phyloP scores from a whole-genome alignment of 2,888 invertebrate species.

The Eristalis pertinax region DNA sequence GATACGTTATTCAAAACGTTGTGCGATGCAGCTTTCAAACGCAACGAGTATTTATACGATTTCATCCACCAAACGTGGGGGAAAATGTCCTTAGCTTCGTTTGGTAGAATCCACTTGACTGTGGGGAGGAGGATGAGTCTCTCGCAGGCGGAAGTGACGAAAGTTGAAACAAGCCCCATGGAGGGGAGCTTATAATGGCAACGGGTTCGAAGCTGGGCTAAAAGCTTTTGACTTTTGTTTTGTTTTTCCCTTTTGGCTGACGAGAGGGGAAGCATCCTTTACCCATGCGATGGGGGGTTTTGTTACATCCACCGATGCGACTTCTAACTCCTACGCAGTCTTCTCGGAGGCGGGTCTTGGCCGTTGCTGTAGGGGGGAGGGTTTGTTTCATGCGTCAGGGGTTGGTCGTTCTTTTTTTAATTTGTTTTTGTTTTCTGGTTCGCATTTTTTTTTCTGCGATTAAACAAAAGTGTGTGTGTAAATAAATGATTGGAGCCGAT shows the following conservation, averaged over 20 bases:
- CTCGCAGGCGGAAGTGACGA: conserved; percentile 56
- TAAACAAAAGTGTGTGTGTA: neutral
- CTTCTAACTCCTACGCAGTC: conserved; percentile 56
- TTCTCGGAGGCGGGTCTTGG: conserved; percentile 59
- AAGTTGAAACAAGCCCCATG: conserved; percentile 31
- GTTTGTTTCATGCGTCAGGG: conserved; percentile 1
- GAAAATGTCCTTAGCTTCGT: conserved; percentile 35
- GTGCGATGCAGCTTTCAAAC: conserved; percentile 71
- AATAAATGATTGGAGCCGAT: neutral
- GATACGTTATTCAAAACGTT: conserved; percentile 70
- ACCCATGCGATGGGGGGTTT: neutral
- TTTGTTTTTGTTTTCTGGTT: conserved; percentile 22
- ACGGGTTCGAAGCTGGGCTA: conserved; percentile 32
- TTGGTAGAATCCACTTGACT: conserved; percentile 27
- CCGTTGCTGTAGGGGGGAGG: conserved; percentile 7
- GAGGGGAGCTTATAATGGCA: conserved; percentile 31
- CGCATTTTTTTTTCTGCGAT: neutral
- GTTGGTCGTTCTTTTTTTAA: conserved; percentile 38
- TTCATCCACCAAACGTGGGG: conserved; percentile 23
- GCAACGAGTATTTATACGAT: conserved; percentile 69
- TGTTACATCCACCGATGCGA: conserved; percentile 7
- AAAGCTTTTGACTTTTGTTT: conserved; percentile 4
- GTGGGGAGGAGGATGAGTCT: neutral
- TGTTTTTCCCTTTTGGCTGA: neutral
- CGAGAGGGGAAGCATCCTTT: neutral